Evolutionary conservation across 2,888 invertebrate genomes (phyloP), one percentile per base, ranked within the genome.

Genomic region (Hydropsyche betteni): DNA sequence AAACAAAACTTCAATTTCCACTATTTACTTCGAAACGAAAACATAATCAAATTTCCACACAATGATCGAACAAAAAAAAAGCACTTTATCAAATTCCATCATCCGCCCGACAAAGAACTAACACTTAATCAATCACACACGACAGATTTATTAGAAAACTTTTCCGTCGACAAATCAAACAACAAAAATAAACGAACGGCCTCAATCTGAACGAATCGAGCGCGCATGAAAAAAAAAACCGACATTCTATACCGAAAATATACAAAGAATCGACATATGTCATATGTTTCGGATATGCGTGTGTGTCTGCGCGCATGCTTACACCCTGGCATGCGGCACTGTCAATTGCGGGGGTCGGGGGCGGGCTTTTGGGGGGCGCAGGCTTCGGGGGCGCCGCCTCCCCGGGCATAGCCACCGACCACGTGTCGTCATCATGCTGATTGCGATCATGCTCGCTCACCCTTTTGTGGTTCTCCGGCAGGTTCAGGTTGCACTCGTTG

Each of bases 381-480:
- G 75, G 74, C 69, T 55, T 68, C 75, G 55, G 74, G 50, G 24
- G 79, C 69, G 68, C 75, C 36, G 53, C 70, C 64, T 52, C 75
- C 74, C 76, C 71, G 72, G 69, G 76, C 71, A 71, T 74, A 55
- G 55, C 76, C n/a, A 69, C 80, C 82, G 81, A 83, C 74, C 78
- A 64, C 55, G 71, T 69, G 64, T 76, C 75, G 55, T 69, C 75
- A 36, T 80, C 75, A 64, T 77, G 78, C 80, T 78, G 79, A 76
- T 61, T 75, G 70, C 79, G 77, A 58, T 82, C 81, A 81, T 81
- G 82, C 83, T 87, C 86, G 94, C 94, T 95, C 94, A 97, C 98
- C 95, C 96, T 92, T 92, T 96, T 96, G 89, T 98, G 97, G 89
- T 97, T 97, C 89, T 98, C 98, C 87, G 97, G 96, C 84, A 98